Conservation (phyloP, 2,797 vertebrate species). For the Scolopax rusticola region DNA sequence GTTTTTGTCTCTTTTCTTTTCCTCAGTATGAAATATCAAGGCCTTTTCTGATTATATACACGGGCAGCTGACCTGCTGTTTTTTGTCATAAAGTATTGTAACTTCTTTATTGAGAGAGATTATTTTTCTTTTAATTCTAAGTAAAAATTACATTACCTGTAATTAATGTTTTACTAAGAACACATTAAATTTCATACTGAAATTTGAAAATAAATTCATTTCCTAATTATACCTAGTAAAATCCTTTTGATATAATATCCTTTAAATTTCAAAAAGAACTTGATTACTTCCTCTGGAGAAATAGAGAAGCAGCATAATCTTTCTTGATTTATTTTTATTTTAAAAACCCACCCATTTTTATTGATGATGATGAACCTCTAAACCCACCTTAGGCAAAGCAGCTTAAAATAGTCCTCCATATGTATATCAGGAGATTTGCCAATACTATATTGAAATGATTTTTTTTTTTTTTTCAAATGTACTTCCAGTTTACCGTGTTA, state of each 20-base stretch:
- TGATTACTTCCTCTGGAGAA: constrained; percentile 23
- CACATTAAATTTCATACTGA: background rate
- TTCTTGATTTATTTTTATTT: constrained; percentile 13
- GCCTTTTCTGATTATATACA: background rate
- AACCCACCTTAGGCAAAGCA: background rate
- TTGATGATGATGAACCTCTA: background rate
- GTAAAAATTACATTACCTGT: background rate
- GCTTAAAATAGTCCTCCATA: background rate
- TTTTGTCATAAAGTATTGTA: background rate
- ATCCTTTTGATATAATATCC: background rate
- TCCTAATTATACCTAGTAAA: background rate
- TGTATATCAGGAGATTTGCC: background rate
- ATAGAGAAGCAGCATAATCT: background rate
- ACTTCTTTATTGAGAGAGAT: background rate
- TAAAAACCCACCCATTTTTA: background rate
- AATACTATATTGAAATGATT: background rate
- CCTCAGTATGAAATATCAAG: background rate
- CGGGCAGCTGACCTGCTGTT: background rate
- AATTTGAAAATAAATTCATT: background rate
- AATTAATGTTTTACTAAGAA: background rate
- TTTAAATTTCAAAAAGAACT: background rate
- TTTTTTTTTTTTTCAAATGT: background rate
- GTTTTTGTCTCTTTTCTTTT: background rate
- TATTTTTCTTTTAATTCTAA: background rate
- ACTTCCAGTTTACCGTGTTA: background rate